phyloP scores from a whole-genome alignment of 2,888 invertebrate genomes.

The Sminthurides aquaticus region DNA sequence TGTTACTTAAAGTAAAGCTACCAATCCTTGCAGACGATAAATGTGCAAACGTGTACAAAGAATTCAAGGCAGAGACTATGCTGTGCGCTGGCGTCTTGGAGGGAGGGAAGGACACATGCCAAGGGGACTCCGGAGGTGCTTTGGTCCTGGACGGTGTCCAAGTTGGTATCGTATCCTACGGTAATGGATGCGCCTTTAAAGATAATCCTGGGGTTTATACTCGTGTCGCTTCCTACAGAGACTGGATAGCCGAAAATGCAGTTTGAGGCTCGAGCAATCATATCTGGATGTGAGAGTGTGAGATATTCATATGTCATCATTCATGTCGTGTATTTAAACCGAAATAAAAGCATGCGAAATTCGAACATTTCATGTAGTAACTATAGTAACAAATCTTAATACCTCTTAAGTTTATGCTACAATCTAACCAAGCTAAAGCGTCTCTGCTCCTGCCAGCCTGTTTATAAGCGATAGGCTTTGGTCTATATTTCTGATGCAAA shows the following conservation, averaged over 20 bases:
- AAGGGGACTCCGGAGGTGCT: constrained; percentile 19
- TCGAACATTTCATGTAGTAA: too few relatives aligned
- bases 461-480: too few relatives aligned
- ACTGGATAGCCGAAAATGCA: neutral
- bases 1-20: neutral
- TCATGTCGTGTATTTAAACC: too few relatives aligned
- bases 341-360: too few relatives aligned
- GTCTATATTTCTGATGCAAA: too few relatives aligned
- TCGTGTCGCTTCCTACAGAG: neutral
- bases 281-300: too few relatives aligned
- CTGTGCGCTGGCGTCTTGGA: neutral
- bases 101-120: neutral
- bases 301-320: too few relatives aligned
- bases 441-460: too few relatives aligned
- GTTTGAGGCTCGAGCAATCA: too few relatives aligned
- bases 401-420: too few relatives aligned
- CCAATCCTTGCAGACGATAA: neutral
- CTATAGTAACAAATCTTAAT: too few relatives aligned
- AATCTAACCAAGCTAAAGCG: too few relatives aligned
- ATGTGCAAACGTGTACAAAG: neutral
- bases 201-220: neutral
- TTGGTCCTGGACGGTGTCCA: constrained; percentile 6
- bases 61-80: neutral
- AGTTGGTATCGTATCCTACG: constrained; percentile 12
- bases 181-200: constrained; percentile 7